Evolutionary conservation across 2,797 vertebrate species (phyloP), one percentile per base, ranked within the genome.

Genomic region (Sebastes elongatus): DNA sequence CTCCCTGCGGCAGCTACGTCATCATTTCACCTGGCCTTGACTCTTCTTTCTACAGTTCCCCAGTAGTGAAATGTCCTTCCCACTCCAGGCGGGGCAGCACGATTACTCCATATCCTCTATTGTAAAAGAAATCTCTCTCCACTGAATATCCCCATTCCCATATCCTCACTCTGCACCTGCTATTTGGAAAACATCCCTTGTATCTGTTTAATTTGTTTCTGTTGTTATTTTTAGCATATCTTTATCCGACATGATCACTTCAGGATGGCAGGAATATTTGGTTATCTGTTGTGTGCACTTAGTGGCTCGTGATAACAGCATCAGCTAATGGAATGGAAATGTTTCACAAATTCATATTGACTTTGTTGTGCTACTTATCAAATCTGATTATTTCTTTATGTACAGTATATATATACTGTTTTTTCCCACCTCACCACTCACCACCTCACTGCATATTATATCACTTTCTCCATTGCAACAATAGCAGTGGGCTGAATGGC

Each of bases 11-110:
- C 74, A 61, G 68, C 66, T 32, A 64, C 32, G 35, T 81, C 80
- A 53, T 78, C 27, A 4, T 69, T 83, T 88, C 85, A 87, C 83
- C 84, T 88, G 84, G 83, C 85, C 83, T 82, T 82, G 82, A 82
- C 82, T 86, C 68, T 18, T 69, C 53, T 70, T 23, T 84, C 59
- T 33, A 4, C 60, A 20, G 22, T 28, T 85, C 63, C 61, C 71
- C 53, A 69, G 59, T 75, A 68, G 66, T 42, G 52, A 81, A 80
- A 68, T 63, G 75, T 84, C 76, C 86, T 84, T 85, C 63, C 42
- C 59, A 59, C 73, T 83, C 32, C 77, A 69, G 78, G 16, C 1
- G 4, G 69, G 65, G 80, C 30, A 28, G 76, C 66, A 70, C 64
- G 79, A 76, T 76, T 75, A 69, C 6, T 64, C n/a, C 8, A 23